A percentile compares a stretch with the other conserved stretches of the same genome.
Evolutionary conservation across 2,797 vertebrate species (phyloP).

Genomic region (Manis pentadactyla): DNA sequence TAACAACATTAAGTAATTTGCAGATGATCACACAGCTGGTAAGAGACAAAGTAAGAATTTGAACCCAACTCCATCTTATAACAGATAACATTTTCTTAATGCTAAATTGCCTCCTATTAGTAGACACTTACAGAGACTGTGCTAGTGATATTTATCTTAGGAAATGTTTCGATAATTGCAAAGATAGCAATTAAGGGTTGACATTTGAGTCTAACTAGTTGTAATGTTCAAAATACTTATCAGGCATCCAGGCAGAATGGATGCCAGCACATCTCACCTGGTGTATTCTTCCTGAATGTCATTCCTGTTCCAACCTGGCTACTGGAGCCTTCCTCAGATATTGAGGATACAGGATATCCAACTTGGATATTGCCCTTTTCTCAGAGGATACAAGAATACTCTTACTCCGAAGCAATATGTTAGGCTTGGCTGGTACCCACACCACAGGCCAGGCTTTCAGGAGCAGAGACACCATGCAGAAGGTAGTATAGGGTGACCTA

Average conservation of each 20-base stretch:
- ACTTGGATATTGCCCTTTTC: too few relatives aligned
- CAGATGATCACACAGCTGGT: not conserved
- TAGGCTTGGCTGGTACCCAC: not conserved
- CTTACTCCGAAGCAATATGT: not conserved
- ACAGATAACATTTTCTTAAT: not conserved
- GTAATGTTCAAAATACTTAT: slow-evolving; percentile 21
- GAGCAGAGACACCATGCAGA: not conserved
- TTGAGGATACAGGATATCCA: too few relatives aligned
- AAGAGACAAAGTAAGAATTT: not conserved
- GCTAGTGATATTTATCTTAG: not conserved
- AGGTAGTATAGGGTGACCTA: not conserved
- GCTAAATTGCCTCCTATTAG: not conserved
- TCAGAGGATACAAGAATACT: not conserved
- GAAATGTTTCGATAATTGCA: not conserved
- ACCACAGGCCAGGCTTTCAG: not conserved
- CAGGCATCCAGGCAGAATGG: not conserved
- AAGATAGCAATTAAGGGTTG: not conserved
- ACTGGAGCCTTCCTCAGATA: too few relatives aligned
- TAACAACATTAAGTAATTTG: not conserved
- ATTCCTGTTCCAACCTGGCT: not conserved
- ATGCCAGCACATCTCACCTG: not conserved
- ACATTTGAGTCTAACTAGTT: not conserved
- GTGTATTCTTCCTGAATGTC: not conserved
- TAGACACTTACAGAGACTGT: not conserved
- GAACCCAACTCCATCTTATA: not conserved